These are phyloP conservation scores for Phodopus roborovskii DNA, from an alignment of 2,113 vertebrate species.

Conservation along the genomic window DNA sequence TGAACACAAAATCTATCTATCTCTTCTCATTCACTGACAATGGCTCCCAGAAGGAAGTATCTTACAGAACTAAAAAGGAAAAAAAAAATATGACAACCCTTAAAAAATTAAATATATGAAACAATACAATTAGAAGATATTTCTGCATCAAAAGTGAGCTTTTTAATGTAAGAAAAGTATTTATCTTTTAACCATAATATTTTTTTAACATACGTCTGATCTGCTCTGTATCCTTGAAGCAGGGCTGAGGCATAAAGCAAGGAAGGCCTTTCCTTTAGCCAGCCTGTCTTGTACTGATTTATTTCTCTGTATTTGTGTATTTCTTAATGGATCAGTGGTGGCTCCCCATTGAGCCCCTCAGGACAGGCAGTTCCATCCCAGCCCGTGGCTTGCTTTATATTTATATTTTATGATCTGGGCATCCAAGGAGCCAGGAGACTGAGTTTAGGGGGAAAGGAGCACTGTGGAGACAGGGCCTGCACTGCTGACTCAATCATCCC, in stretches of 20 bases:
- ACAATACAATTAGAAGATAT: not conserved
- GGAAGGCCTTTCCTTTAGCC: not conserved
- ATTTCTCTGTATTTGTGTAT: constrained; percentile 66
- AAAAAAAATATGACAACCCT: not conserved
- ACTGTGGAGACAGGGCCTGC: not conserved
- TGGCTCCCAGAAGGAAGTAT: not conserved
- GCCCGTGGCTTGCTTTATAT: not conserved
- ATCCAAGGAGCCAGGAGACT: not conserved
- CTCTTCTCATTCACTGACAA: not conserved
- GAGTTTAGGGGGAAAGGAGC: not conserved
- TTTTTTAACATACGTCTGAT: not conserved
- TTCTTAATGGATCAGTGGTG: constrained; percentile 48
- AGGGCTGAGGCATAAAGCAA: not conserved
- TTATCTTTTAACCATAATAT: not conserved
- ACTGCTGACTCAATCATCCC: not conserved
- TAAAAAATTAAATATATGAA: not conserved
- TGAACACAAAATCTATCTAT: not conserved
- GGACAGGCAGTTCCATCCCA: not conserved
- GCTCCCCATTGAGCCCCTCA: not conserved
- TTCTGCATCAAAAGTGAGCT: constrained; percentile 22
- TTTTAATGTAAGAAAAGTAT: not conserved
- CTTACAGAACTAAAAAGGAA: not conserved
- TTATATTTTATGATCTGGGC: constrained; percentile 26
- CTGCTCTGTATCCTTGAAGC: not conserved
- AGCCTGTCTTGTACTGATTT: not conserved